Evolutionary conservation across 2,113 vertebrate species (phyloP), one percentile per base, ranked within the genome.

Genomic region (Salvelinus fontinalis): DNA sequence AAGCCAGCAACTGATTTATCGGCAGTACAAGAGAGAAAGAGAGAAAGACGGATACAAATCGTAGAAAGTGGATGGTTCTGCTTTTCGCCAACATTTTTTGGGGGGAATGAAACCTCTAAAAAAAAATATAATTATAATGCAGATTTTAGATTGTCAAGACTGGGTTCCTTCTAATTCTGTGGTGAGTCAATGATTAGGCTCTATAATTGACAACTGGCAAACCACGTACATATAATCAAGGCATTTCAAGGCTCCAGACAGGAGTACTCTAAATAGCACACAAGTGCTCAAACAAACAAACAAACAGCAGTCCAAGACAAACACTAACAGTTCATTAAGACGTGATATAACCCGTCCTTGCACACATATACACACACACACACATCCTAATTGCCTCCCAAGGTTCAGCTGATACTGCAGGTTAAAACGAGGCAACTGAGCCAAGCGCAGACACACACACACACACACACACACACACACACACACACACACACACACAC

Each of bases 1-100:
- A 88, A 90, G 89, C 86, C 87, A 67, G 81, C 20, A 67, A 74
- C 72, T 89, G 86, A 91, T 90, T 89, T 88, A 89, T 83, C 60
- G 71, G 20, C 34, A n/a, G 8, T 9, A 16, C 68, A 31, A 34
- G 3, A 31, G 39, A 2, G 9, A 34, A 34, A 34, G 11, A 6
- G 16, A 31, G 29, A 29, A 39, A 34, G 27, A 1, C 49, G 1
- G 14, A 14, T 14, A 13, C 14, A 54, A 4, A 54, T 44, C 3
- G 3, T 13, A 54, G 51, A 54, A 54, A 4, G 14, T 54, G 51
- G 51, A 54, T 14, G 51, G 16, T 54, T 54, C 4, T 5, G 5
- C 51, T 16, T 18, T 54, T 5, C 51, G 18, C 51, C 51, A 16
- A 54, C 12, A 54, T 54, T 12, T 51, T 49, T 9, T 2, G 48